phyloP scores from a whole-genome alignment of 1,140 invertebrate species.

The Drosophila ambigua region DNA sequence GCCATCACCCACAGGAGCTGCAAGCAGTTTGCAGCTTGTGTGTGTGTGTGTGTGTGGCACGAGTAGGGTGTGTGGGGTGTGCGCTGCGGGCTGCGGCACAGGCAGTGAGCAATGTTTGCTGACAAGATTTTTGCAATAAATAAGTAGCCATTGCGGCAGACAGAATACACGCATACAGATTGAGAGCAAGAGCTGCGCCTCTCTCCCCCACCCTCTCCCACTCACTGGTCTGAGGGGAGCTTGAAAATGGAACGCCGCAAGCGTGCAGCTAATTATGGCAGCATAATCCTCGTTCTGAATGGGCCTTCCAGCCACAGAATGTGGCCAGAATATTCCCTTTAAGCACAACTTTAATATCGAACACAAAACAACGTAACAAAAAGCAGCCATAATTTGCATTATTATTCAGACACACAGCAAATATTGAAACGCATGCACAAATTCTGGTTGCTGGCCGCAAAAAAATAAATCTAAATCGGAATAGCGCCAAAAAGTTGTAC shows the following conservation, averaged over 20 bases:
- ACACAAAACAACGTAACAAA: background rate
- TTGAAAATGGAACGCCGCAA: background rate
- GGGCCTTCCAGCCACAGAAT: too few relatives aligned
- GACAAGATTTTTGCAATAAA: slow-evolving; percentile 77
- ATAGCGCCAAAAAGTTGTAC: slow-evolving; percentile 25
- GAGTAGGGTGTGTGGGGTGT: background rate
- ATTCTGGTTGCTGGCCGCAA: slow-evolving; percentile 1
- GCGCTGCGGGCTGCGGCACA: slow-evolving; percentile 32
- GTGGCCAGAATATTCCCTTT: too few relatives aligned
- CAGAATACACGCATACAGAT: too few relatives aligned
- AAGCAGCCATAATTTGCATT: slow-evolving; percentile 40
- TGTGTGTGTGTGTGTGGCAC: background rate
- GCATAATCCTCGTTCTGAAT: too few relatives aligned
- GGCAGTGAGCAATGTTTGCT: slow-evolving; percentile 70
- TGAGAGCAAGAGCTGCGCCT: too few relatives aligned
- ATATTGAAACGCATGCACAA: slow-evolving; percentile 6
- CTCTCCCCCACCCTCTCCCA: too few relatives aligned
- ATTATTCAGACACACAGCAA: slow-evolving; percentile 37
- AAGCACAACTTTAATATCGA: background rate
- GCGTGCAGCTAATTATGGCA: too few relatives aligned
- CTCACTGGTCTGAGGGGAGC: too few relatives aligned
- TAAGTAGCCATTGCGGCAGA: slow-evolving; percentile 50
- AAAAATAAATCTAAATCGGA: slow-evolving; percentile 59
- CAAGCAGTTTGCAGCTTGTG: background rate
- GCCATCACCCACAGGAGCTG: slow-evolving; percentile 24